Evolutionary conservation across 2,797 vertebrate genomes (phyloP).

Genomic region (Mormyrus proboscirostris): DNA sequence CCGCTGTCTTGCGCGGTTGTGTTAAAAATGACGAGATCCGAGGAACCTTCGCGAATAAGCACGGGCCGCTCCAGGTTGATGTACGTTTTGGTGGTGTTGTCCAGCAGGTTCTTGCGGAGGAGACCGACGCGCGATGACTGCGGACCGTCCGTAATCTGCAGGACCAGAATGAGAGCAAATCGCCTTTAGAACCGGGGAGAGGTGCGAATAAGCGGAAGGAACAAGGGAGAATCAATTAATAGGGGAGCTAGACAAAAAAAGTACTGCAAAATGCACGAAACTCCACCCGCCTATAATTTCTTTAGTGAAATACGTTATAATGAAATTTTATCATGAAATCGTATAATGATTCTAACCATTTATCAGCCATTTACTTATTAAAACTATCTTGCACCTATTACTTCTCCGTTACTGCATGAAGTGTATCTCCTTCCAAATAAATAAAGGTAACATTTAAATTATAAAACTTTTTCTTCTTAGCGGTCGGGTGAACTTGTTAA

Average conservation of each 20-base stretch:
- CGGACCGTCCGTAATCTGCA: slow-evolving; percentile 31
- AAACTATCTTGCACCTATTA: not conserved
- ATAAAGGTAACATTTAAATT: not conserved
- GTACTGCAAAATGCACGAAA: not conserved
- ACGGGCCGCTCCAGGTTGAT: slow-evolving; percentile 25
- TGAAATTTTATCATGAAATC: not conserved
- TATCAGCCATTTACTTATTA: not conserved
- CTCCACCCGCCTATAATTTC: not conserved
- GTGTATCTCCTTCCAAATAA: not conserved
- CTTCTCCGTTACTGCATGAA: not conserved
- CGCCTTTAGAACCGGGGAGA: not conserved
- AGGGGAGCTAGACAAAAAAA: not conserved
- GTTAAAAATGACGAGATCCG: slow-evolving; percentile 42
- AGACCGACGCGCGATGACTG: slow-evolving; percentile 28
- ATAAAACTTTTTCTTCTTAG: not conserved
- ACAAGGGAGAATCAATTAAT: not conserved
- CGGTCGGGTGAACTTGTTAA: not conserved
- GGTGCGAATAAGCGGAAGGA: not conserved
- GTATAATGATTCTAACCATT: not conserved
- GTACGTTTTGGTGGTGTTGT: slow-evolving; percentile 29
- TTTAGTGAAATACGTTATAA: not conserved
- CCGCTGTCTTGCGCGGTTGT: slow-evolving; percentile 43
- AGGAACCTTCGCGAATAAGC: slow-evolving; percentile 27
- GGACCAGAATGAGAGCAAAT: not conserved
- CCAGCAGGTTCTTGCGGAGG: slow-evolving; percentile 27